Conservation (phyloP, 1,140 invertebrate genomes). For the Apis cerana region DNA sequence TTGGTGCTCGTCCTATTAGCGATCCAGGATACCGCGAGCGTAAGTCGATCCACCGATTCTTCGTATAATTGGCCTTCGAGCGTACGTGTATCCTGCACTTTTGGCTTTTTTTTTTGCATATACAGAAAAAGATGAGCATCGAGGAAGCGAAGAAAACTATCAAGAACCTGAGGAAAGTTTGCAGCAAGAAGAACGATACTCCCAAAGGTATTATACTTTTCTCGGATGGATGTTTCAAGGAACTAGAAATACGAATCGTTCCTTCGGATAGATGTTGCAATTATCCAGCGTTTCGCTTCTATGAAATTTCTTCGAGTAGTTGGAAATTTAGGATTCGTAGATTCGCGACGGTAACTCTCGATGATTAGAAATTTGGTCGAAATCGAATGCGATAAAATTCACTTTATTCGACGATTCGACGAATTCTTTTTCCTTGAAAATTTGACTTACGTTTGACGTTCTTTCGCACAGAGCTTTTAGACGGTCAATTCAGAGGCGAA, state of each 20-base stretch:
- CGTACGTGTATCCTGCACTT: no score
- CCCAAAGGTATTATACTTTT: conserved; percentile 33
- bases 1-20: conserved; percentile 5
- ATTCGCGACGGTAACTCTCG: no score
- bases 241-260: neutral
- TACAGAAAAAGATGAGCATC: conserved; percentile 50
- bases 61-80: neutral
- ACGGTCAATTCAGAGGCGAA: conserved; percentile 39
- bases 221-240: neutral
- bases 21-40: conserved; percentile 45
- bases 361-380: no score
- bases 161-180: conserved; percentile 29
- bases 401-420: no score
- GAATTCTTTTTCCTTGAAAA: no score
- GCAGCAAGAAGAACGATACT: conserved; percentile 21
- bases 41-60: conserved; percentile 41
- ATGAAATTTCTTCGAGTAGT: no score
- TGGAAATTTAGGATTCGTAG: no score
- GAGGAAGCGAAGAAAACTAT: conserved; percentile 1
- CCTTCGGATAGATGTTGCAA: no score
- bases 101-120: neutral
- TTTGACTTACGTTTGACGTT: neutral
- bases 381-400: neutral
- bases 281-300: no score
- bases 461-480: conserved; percentile 51